Conservation (phyloP, 2,888 invertebrate species). For the Watsonalla binaria region DNA sequence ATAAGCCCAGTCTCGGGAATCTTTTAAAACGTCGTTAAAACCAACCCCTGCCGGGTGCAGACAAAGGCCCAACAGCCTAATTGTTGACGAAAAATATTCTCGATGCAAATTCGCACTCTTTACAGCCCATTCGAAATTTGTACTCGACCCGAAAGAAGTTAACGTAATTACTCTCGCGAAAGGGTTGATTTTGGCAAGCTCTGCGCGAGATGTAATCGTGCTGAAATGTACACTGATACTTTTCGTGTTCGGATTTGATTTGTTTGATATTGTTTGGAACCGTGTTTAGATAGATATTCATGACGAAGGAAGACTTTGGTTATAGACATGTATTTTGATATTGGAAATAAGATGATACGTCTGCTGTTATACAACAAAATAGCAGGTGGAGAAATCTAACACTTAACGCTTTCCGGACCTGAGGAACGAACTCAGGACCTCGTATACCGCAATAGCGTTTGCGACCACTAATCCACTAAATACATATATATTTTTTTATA, state of each 20-base stretch:
- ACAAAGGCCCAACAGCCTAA: constrained; percentile 71
- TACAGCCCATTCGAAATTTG: constrained; percentile 75
- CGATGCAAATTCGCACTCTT: constrained; percentile 76
- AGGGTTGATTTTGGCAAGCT: constrained; percentile 43
- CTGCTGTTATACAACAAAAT: too few relatives aligned
- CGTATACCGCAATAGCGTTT: too few relatives aligned
- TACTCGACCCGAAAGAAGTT: constrained; percentile 66
- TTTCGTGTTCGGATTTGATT: not conserved
- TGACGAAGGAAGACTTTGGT: too few relatives aligned
- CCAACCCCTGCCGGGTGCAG: constrained; percentile 63
- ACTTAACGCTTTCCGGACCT: too few relatives aligned
- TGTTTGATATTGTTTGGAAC: not conserved
- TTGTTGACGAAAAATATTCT: constrained; percentile 77
- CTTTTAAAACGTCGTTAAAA: constrained; percentile 78
- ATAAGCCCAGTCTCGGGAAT: constrained; percentile 71
- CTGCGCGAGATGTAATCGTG: constrained; percentile 11
- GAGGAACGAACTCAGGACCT: too few relatives aligned
- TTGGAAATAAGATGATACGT: too few relatives aligned
- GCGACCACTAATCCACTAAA: too few relatives aligned
- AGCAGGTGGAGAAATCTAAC: too few relatives aligned
- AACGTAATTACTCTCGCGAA: constrained; percentile 62
- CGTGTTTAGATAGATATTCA: not conserved
- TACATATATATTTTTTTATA: too few relatives aligned
- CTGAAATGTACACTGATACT: constrained; percentile 6
- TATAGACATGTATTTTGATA: too few relatives aligned